These are phyloP conservation scores for Drosophila subsilvestris DNA, from an alignment of 2,888 invertebrate genomes.

Conservation along the genomic window DNA sequence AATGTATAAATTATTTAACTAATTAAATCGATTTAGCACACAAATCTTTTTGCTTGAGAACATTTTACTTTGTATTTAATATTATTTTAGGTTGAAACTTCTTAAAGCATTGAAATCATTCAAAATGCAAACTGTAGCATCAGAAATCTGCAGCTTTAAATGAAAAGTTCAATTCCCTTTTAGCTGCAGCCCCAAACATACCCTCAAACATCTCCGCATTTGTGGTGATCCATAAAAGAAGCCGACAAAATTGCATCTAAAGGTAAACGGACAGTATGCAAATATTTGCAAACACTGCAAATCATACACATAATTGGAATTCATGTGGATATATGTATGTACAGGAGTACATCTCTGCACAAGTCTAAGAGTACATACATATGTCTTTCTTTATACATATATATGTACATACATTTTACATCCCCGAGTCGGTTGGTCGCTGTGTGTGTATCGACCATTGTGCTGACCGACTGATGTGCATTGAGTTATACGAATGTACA, in stretches of 20 bases:
- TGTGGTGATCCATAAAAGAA: slow-evolving; percentile 52
- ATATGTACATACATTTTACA: background rate
- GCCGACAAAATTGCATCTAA: slow-evolving; percentile 72
- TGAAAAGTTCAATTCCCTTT: background rate
- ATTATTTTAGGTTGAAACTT: too few species aligned
- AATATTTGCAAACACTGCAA: slow-evolving; percentile 72
- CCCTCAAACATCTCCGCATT: background rate
- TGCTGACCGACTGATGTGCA: slow-evolving; percentile 62
- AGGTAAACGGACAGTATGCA: slow-evolving; percentile 64
- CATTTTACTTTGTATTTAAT: background rate
- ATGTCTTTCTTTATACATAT: background rate
- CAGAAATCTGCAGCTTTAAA: background rate
- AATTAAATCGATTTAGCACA: too few species aligned
- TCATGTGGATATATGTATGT: slow-evolving; percentile 45
- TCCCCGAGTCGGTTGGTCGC: background rate
- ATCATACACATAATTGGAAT: slow-evolving; percentile 76
- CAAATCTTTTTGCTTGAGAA: background rate
- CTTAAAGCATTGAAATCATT: background rate
- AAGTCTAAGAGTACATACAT: background rate
- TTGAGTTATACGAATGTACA: slow-evolving; percentile 38
- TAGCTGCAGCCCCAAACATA: background rate
- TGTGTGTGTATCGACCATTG: slow-evolving; percentile 44
- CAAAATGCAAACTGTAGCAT: background rate
- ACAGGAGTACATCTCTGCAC: background rate
- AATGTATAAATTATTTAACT: too few species aligned